Conservation (phyloP, 2,888 invertebrate genomes). For the Tenthredo distinguenda region DNA sequence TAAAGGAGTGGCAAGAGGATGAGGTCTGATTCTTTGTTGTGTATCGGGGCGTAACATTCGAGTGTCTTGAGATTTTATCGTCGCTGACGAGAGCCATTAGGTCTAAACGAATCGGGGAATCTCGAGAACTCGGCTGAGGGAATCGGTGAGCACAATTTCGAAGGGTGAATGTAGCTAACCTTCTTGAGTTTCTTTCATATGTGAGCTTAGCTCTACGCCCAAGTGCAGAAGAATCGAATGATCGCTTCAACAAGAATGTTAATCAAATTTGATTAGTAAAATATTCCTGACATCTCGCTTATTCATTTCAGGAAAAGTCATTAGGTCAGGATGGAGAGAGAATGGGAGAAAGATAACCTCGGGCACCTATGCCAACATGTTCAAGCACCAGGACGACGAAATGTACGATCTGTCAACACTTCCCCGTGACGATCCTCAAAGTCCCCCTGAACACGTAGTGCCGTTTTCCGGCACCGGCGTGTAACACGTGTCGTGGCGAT, state of each 20-base stretch:
- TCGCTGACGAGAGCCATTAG: constrained; percentile 48
- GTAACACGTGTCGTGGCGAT: constrained; percentile 24
- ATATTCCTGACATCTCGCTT: not conserved
- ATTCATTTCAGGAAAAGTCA: not conserved
- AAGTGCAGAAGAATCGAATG: not conserved
- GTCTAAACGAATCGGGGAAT: constrained; percentile 42
- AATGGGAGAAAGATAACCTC: not conserved
- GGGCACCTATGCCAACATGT: not conserved
- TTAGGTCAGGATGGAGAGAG: not conserved
- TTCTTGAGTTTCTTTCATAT: not conserved
- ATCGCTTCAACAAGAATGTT: not conserved
- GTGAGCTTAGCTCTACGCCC: not conserved
- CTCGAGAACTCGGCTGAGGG: constrained; percentile 28
- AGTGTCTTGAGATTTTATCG: constrained; percentile 44
- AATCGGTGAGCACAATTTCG: constrained; percentile 13
- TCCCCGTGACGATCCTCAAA: not conserved
- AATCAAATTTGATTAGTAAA: not conserved
- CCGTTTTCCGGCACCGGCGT: constrained; percentile 5
- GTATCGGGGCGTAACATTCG: constrained; percentile 44
- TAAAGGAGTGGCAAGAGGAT: constrained; percentile 34
- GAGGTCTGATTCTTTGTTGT: constrained; percentile 46
- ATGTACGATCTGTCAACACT: constrained; percentile 28
- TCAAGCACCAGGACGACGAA: not conserved
- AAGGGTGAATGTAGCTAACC: not conserved
- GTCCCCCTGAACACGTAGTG: not conserved